Evolutionary conservation across 1,140 invertebrate species (phyloP), one percentile per base, ranked within the genome.

Genomic region (Tenebrio molitor): DNA sequence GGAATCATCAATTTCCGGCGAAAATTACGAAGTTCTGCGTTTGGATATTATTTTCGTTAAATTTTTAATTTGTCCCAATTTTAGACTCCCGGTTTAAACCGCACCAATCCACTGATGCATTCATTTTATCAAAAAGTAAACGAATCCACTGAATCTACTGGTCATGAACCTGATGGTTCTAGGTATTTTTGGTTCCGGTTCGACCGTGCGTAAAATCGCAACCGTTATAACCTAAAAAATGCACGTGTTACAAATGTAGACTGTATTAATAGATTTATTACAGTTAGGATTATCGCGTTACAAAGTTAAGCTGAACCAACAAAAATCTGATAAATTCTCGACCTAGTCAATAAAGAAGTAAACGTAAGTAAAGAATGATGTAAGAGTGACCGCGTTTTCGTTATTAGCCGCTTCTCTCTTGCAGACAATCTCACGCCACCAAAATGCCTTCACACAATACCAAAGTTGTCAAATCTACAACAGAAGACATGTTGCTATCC

Each of bases 291-390:
- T 19, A 15, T 16, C 15, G n/a, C 12, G 23, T 50, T 21, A 50
- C 17, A 33, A 4, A 33, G 29, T 10, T 10, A 63, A n/a, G n/a
- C n/a, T n/a, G n/a, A n/a, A n/a, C n/a, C n/a, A n/a, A n/a, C n/a
- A n/a, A n/a, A n/a, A n/a, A n/a, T n/a, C n/a, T n/a, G 25, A 29
- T 8, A 29, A 29, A 3, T 8, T 29, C 25, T 4, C 25, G 25
- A 29, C 34, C 8, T 17, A 19, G 14, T 17, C 10, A 41, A 64
- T 10, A 41, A 64, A 3, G 34, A 36, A 7, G 12, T 39, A 42
- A 63, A 63, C 15, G 34, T 34, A 10, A 89, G 88, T 66, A 88
- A 84, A 29, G 3, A 29, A 63, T 33, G 39, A 71, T 34, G 36
- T 44, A 53, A 53, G 14, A 53, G 16, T 21, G 10, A 8, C 12